Conservation (phyloP, 2,113 vertebrate genomes). For the Lycaon pictus region DNA sequence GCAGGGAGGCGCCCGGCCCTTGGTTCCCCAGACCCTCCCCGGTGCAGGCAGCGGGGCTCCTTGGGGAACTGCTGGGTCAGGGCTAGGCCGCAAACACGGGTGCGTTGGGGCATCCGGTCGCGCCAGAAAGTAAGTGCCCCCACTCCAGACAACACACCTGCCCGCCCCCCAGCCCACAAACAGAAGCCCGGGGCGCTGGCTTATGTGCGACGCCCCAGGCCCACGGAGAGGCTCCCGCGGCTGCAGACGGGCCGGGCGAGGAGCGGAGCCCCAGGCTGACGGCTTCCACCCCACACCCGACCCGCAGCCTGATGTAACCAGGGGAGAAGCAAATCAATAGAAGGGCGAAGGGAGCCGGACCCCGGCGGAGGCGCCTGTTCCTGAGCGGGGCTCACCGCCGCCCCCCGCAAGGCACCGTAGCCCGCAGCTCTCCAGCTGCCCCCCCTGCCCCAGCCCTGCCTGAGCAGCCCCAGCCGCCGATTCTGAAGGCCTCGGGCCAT, state of each 20-base stretch:
- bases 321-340: not conserved
- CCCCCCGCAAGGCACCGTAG: no score
- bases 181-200: no score
- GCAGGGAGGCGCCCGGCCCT: no score
- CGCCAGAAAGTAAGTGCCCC: accelerated
- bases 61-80: not conserved
- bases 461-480: not conserved
- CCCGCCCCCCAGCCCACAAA: not conserved
- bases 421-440: not conserved
- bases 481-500: not conserved
- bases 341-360: not conserved
- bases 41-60: not conserved
- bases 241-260: no score
- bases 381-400: not conserved
- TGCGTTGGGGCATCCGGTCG: not conserved
- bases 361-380: accelerated
- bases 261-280: no score
- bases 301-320: not conserved
- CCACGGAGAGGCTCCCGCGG: not conserved
- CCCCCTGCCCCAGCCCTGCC: not conserved
- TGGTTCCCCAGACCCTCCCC: no score
- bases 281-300: no score
- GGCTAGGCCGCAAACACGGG: not conserved
- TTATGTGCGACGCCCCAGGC: no score
- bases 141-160: no score